A percentile compares a stretch with the other conserved stretches of the same genome.
phyloP scores from a whole-genome alignment of 2,888 invertebrate genomes.

The Harpagoxenus sublaevis region DNA sequence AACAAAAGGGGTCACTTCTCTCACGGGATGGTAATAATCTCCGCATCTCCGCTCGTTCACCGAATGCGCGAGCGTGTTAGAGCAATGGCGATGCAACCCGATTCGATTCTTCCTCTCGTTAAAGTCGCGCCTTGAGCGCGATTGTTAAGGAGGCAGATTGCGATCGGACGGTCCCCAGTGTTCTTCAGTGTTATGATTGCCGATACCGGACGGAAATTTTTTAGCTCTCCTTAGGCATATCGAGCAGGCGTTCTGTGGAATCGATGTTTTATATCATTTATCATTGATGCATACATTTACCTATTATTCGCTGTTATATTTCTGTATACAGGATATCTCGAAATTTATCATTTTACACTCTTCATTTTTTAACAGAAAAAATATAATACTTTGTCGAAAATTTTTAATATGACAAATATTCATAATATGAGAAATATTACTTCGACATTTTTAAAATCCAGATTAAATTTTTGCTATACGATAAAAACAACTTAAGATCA shows the following conservation, averaged over 20 bases:
- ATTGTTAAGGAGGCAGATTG: constrained; percentile 76
- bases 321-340: background rate
- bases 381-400: background rate
- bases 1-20: constrained; percentile 26
- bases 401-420: background rate
- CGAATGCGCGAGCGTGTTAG: constrained; percentile 57
- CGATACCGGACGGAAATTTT: constrained; percentile 40
- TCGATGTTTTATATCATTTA: background rate
- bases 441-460: background rate
- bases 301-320: background rate
- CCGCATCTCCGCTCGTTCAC: constrained; percentile 43
- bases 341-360: background rate
- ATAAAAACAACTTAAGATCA: background rate
- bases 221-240: background rate
- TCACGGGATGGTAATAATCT: constrained; percentile 40
- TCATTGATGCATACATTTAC: background rate
- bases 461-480: background rate
- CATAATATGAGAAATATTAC: too few species aligned
- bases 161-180: constrained; percentile 78
- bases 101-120: constrained; percentile 48
- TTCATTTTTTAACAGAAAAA: background rate
- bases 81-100: constrained; percentile 56
- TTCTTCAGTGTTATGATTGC: constrained; percentile 77
- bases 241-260: background rate
- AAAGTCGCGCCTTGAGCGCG: constrained; percentile 55